Percentiles rank a stretch among this genome's conserved stretches.
Evolutionary conservation across 2,113 vertebrate species (phyloP).

Genomic region (Oplegnathus fasciatus): DNA sequence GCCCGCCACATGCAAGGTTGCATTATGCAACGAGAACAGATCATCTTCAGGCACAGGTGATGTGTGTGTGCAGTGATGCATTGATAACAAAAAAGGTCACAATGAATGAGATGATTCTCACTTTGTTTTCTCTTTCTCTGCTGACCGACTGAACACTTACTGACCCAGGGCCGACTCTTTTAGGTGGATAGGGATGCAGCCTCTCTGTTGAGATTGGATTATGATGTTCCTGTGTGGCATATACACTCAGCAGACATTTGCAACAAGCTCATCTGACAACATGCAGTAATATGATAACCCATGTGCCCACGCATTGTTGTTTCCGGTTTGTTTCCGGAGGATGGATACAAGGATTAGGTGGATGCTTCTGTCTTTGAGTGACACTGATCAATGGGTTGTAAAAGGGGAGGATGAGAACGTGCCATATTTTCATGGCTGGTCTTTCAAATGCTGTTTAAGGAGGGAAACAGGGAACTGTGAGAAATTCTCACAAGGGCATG

Average conservation of each 20-base stretch:
- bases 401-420: background rate
- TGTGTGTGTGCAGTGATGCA: slow-evolving; percentile 22
- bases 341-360: background rate
- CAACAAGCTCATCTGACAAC: slow-evolving; percentile 22
- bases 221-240: background rate
- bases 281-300: slow-evolving; percentile 30
- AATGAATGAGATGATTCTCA: slow-evolving; percentile 3
- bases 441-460: slow-evolving; percentile 20
- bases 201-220: background rate
- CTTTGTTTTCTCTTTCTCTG: slow-evolving; percentile 27
- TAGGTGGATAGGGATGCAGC: background rate
- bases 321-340: slow-evolving; percentile 43
- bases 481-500: slow-evolving; percentile 40
- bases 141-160: background rate
- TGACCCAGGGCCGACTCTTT: slow-evolving; percentile 12
- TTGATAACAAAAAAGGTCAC: slow-evolving; percentile 44
- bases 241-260: background rate
- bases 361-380: background rate
- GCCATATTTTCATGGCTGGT: background rate
- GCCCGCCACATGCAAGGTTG: slow-evolving; percentile 19
- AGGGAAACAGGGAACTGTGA: slow-evolving; percentile 51
- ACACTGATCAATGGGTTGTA: slow-evolving; percentile 21
- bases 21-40: slow-evolving; percentile 22
- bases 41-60: background rate
- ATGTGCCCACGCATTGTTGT: slow-evolving; percentile 1